phyloP scores from a whole-genome alignment of 2,797 vertebrate genomes.

The Aeoliscus strigatus region DNA sequence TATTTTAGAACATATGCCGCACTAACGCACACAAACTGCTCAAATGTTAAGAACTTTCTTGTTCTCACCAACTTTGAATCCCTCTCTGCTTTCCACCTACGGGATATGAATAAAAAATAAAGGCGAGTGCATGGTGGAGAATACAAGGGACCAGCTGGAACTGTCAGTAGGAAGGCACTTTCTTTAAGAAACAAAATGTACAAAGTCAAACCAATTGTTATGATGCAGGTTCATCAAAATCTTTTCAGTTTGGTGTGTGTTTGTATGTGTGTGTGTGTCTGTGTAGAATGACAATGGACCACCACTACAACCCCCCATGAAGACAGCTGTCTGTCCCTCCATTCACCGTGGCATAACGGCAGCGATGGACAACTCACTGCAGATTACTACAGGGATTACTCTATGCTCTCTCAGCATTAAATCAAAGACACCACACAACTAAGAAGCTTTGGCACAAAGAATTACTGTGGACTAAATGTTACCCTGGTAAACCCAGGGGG shows the following conservation, averaged over 20 bases:
- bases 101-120: neutral
- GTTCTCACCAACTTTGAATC: constrained; percentile 1
- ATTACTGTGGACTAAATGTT: constrained; percentile 24
- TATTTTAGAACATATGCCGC: constrained; percentile 15
- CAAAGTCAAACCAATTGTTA: neutral
- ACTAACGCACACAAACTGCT: constrained; percentile 8
- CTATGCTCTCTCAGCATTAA: constrained; percentile 56
- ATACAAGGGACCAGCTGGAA: neutral
- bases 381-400: constrained; percentile 65
- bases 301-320: constrained; percentile 14
- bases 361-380: constrained; percentile 50
- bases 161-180: neutral
- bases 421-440: constrained; percentile 52
- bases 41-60: constrained; percentile 6
- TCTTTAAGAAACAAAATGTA: neutral
- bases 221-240: neutral
- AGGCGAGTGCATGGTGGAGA: neutral
- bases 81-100: neutral
- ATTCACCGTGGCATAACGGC: constrained; percentile 45
- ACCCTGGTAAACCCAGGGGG: constrained; percentile 11
- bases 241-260: neutral
- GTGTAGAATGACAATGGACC: constrained; percentile 6
- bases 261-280: neutral
- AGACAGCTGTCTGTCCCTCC: constrained; percentile 25
- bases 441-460: constrained; percentile 57